phyloP scores from a whole-genome alignment of 2,113 vertebrate species.

The Hippopotamus amphibius region DNA sequence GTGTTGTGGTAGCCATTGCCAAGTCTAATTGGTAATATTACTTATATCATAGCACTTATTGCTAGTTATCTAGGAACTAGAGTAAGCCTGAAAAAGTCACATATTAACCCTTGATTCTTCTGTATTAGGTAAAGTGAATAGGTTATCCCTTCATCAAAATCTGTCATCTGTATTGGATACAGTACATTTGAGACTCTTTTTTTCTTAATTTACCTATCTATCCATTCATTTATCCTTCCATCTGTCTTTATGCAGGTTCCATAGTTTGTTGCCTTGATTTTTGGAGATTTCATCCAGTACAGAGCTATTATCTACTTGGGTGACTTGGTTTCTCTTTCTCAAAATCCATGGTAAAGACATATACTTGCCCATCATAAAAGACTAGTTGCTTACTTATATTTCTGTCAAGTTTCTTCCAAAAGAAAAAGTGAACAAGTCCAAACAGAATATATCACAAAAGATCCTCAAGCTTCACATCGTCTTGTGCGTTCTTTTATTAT shows the following conservation, averaged over 20 bases:
- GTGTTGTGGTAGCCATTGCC: slow-evolving; percentile 82
- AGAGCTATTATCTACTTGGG: background rate
- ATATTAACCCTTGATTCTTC: slow-evolving; percentile 66
- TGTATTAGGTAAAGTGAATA: slow-evolving; percentile 51
- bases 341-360: slow-evolving; percentile 44
- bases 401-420: background rate
- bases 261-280: slow-evolving; percentile 63
- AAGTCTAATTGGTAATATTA: slow-evolving; percentile 79
- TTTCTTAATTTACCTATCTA: background rate
- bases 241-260: background rate
- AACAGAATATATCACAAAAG: slow-evolving; percentile 65
- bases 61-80: slow-evolving; percentile 70
- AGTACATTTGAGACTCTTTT: slow-evolving; percentile 5
- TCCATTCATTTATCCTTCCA: background rate
- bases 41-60: slow-evolving; percentile 81
- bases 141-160: slow-evolving; percentile 66
- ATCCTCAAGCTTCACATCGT: slow-evolving; percentile 72
- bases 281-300: slow-evolving; percentile 46
- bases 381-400: slow-evolving; percentile 55
- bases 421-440: background rate
- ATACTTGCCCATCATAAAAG: background rate
- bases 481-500: slow-evolving; percentile 80
- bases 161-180: slow-evolving; percentile 68
- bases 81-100: slow-evolving; percentile 71
- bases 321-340: slow-evolving; percentile 47